Percentiles rank a stretch among this genome's conserved stretches.
Conservation (phyloP, 2,797 vertebrate genomes). For the Adelosebastes latens region DNA sequence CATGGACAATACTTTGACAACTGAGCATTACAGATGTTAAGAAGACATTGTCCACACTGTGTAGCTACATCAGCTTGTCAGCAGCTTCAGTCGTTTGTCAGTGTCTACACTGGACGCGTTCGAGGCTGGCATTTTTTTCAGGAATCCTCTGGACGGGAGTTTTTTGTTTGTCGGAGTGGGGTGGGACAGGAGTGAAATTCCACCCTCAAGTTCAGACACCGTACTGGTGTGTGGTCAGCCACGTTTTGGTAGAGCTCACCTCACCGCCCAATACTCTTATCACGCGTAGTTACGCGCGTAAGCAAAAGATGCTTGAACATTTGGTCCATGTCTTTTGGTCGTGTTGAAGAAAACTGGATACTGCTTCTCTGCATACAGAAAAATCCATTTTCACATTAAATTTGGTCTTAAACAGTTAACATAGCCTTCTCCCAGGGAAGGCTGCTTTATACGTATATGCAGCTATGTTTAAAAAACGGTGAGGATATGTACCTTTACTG, state of each 20-base stretch:
- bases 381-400: background rate
- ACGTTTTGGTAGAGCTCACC: background rate
- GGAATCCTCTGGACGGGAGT: background rate
- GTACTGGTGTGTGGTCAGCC: background rate
- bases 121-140: background rate
- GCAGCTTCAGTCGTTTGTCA: background rate
- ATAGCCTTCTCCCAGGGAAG: background rate
- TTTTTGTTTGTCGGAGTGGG: no score
- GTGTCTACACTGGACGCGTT: background rate
- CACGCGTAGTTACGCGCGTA: background rate
- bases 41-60: background rate
- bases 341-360: background rate
- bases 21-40: background rate
- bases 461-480: background rate
- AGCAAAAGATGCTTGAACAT: background rate
- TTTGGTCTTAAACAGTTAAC: background rate
- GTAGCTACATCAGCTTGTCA: background rate
- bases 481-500: slow-evolving; percentile 1
- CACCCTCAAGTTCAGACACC: background rate
- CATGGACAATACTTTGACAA: background rate
- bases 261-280: background rate
- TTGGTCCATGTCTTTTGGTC: background rate
- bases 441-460: accelerated
- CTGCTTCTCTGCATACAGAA: background rate
- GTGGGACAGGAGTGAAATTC: background rate